Base-by-base conservation (phyloP, 2,113 vertebrate genomes). In the Natator depressus region DNA sequence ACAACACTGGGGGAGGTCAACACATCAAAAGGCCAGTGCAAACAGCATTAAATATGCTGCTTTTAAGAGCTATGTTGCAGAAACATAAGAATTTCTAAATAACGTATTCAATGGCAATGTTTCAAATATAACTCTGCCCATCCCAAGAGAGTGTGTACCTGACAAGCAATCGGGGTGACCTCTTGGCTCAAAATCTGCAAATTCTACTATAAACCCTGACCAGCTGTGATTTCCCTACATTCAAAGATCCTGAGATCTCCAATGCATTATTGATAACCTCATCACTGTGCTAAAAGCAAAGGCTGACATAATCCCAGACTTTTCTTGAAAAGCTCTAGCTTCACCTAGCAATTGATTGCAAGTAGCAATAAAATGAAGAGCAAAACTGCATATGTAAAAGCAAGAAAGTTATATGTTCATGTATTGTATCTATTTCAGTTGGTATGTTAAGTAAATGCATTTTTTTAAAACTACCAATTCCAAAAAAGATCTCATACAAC, bases 201-300 rank as follows among this genome's bases (percentile, higher is more conserved):
- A 96, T 95, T 96, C 75, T 19, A 96, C 95, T 96, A 96, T 92
- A 96, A 97, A 88, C 91, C 94, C 88, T 91, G 94, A 95, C 95
- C 97, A 96, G 96, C 97, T 98, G 96, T 96, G 94, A 97, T 96
- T 95, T 90, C 90, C 82, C 38, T 81, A 19, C 49, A 35, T 94
- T 95, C 95, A 86, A 96, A 96, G 95, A 96, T 96, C 96, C 95
- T 82, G 91, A 96, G 96, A 95, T 97, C 85, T 84, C 96, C 94
- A 95, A 98, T 98, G 97, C 98, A 98, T 98, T 98, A 98, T 98
- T 98, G 98, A 98, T 98, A 98, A 98, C 97, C 94, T 97, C 47
- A 55, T 84, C 96, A 93, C 94, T 93, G 92, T 85, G 90, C 97
- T 98, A 97, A 98, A 98, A 98, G 97, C 96, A 85, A 95, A 95